Conservation (phyloP, 2,797 vertebrate genomes). For the Morelia viridis region DNA sequence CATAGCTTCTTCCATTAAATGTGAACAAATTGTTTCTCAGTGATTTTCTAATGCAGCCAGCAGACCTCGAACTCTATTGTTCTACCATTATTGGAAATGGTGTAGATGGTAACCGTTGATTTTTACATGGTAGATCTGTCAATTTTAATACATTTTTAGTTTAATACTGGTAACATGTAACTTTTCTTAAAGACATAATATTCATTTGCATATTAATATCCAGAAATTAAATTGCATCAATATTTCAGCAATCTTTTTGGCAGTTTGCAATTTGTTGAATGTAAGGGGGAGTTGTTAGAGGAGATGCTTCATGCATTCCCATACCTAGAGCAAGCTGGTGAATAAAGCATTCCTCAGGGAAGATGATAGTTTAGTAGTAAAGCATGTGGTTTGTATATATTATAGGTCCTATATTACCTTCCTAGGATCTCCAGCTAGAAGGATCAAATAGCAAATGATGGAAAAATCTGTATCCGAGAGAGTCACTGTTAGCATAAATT, state of each 20-base stretch:
- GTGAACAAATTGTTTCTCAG: constrained; percentile 25
- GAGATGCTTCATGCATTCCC: not conserved
- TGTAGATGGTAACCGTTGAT: constrained; percentile 17
- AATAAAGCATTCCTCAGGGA: not conserved
- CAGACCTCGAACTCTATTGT: constrained; percentile 15
- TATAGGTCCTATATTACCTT: not conserved
- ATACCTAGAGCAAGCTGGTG: not conserved
- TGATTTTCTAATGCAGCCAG: constrained; percentile 42
- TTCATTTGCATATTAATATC: not conserved
- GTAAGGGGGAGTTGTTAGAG: not conserved
- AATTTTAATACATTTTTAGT: constrained; percentile 28
- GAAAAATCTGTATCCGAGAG: not conserved
- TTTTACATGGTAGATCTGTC: constrained; percentile 8
- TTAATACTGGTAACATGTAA: not conserved
- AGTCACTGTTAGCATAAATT: not conserved
- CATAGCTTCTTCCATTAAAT: constrained; percentile 28
- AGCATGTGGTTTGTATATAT: not conserved
- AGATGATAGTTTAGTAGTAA: not conserved
- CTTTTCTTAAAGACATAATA: not conserved
- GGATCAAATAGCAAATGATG: not conserved
- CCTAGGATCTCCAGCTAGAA: not conserved
- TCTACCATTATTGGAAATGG: constrained; percentile 10
- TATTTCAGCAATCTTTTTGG: not conserved
- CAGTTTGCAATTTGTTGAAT: not conserved
- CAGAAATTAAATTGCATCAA: not conserved